Conservation (phyloP, 2,113 vertebrate genomes). For the Microtus oregoni region DNA sequence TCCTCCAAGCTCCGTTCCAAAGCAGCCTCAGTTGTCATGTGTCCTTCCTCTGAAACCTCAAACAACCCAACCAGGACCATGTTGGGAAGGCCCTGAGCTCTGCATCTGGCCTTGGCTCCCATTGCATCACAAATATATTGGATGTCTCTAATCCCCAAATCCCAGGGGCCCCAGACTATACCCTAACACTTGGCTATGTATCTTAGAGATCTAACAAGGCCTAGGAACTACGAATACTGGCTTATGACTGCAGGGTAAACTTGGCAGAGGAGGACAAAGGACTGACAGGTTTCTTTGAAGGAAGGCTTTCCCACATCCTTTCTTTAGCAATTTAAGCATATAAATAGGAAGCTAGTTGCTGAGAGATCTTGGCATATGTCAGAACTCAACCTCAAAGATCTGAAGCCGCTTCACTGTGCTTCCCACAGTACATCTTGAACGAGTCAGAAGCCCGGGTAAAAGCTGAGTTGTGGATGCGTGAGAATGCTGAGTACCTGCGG, state of each 20-base stretch:
- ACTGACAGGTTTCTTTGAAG: not conserved
- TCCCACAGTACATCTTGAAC: conserved; percentile 94
- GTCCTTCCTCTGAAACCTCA: not conserved
- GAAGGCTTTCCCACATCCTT: not conserved
- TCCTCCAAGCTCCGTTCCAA: not conserved
- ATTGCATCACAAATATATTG: too few species aligned
- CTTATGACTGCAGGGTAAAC: rapidly evolving
- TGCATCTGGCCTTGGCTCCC: not conserved
- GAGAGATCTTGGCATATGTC: not conserved
- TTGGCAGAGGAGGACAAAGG: not conserved
- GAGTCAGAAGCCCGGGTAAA: conserved; percentile 95
- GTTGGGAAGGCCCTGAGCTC: not conserved
- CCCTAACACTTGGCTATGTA: not conserved
- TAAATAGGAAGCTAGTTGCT: not conserved
- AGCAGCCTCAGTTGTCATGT: not conserved
- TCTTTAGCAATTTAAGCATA: not conserved
- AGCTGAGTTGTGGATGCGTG: conserved; percentile 96
- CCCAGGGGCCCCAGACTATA: not conserved
- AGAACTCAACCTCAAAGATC: too few species aligned
- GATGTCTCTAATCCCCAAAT: not conserved
- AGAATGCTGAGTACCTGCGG: conserved; percentile 96
- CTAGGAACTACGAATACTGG: not conserved
- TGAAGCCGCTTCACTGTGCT: not conserved
- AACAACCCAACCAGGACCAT: not conserved
- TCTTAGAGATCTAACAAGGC: rapidly evolving